phyloP scores from a whole-genome alignment of 2,113 vertebrate species.

The Cercopithecus mona region DNA sequence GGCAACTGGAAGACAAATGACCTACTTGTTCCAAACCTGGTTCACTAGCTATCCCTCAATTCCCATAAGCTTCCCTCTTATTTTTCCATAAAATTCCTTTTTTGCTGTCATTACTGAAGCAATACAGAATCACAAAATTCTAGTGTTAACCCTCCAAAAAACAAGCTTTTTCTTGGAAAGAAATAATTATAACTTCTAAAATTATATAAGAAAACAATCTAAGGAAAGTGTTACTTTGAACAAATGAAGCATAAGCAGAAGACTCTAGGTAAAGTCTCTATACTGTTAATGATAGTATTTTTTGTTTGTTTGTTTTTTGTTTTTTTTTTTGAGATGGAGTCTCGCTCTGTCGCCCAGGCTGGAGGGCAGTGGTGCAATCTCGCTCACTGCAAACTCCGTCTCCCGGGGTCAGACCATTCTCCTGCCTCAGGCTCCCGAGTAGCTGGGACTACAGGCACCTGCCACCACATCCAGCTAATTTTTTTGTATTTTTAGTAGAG shows the following conservation, averaged over 20 bases:
- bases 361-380: too few relatives aligned
- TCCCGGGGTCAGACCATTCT: too few relatives aligned
- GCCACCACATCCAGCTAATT: too few relatives aligned
- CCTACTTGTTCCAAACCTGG: background rate
- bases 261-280: background rate
- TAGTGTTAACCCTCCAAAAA: background rate
- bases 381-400: too few relatives aligned
- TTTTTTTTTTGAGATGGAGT: too few relatives aligned
- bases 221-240: background rate
- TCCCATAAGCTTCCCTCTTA: background rate
- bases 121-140: background rate
- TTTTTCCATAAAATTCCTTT: background rate
- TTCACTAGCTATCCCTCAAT: background rate
- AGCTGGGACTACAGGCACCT: too few relatives aligned
- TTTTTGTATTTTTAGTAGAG: too few relatives aligned
- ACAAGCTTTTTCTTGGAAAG: background rate
- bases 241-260: background rate
- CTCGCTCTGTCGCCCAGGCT: too few relatives aligned
- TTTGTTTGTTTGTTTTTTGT: too few relatives aligned
- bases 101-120: background rate
- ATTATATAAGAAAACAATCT: background rate
- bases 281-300: background rate
- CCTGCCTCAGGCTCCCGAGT: too few relatives aligned
- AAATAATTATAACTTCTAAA: conserved; percentile 2
- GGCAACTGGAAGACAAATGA: background rate